Conservation (phyloP, 92 coral and sea anemone genomes). For the Siderastrea radians region DNA sequence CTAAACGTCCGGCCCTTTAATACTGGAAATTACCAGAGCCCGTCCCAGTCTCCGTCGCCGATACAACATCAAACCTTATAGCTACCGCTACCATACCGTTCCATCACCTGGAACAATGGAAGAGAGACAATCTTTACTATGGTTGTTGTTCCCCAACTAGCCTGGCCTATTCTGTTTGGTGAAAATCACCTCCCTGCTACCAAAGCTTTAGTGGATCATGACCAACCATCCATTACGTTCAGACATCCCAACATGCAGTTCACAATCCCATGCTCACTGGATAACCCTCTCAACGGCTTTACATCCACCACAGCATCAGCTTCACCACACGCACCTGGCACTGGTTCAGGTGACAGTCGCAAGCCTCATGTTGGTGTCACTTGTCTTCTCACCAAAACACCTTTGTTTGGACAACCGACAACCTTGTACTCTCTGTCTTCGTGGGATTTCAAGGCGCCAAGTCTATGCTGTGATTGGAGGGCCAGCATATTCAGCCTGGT, state of each 20-base stretch:
- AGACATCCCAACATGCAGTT: neutral
- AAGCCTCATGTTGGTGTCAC: slow-evolving; percentile 41
- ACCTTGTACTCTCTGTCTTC: slow-evolving; percentile 39
- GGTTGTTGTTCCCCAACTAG: slow-evolving; percentile 22
- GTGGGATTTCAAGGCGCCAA: slow-evolving; percentile 39
- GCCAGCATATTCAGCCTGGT: slow-evolving; percentile 50
- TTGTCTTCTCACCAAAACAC: slow-evolving; percentile 44
- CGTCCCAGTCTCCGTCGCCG: slow-evolving; percentile 37
- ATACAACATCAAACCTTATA: slow-evolving; percentile 29
- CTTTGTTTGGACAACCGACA: slow-evolving; percentile 25
- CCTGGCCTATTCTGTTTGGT: slow-evolving; percentile 26
- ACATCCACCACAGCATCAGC: neutral
- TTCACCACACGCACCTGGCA: neutral
- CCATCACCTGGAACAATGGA: slow-evolving; percentile 31
- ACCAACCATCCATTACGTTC: neutral
- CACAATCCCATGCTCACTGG: slow-evolving; percentile 20
- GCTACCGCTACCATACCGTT: slow-evolving; percentile 27
- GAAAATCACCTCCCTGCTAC: slow-evolving; percentile 22
- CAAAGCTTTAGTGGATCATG: slow-evolving; percentile 22
- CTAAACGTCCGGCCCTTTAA: slow-evolving; percentile 22
- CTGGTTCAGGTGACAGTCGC: neutral
- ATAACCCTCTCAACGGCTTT: neutral
- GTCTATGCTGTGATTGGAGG: slow-evolving; percentile 43
- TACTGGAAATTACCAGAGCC: slow-evolving; percentile 15
- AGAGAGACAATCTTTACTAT: slow-evolving; percentile 29